phyloP scores from a whole-genome alignment of 1,140 invertebrate species.

The Argopecten irradians region DNA sequence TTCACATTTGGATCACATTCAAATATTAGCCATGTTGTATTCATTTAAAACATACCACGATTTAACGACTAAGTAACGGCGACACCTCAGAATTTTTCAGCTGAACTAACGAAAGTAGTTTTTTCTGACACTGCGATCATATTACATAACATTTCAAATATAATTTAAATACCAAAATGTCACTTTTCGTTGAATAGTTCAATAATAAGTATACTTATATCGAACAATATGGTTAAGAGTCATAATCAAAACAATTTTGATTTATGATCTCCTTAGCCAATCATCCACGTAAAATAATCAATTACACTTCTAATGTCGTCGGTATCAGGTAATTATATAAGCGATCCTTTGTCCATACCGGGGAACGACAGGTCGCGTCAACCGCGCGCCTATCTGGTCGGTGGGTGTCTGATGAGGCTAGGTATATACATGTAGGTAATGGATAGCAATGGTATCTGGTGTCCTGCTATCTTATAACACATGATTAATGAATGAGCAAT shows the following conservation, averaged over 20 bases:
- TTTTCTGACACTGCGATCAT: too few relatives aligned
- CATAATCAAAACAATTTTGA: not conserved
- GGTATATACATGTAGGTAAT: too few relatives aligned
- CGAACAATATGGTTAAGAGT: not conserved
- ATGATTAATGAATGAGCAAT: not conserved
- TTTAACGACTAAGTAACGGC: too few relatives aligned
- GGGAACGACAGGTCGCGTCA: not conserved
- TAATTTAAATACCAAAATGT: not conserved
- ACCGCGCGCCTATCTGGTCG: not conserved
- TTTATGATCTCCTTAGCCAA: not conserved
- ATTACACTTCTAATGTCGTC: not conserved
- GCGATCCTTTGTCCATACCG: not conserved
- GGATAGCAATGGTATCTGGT: not conserved
- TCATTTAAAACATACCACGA: too few relatives aligned
- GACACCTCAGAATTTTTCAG: too few relatives aligned
- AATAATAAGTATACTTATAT: not conserved
- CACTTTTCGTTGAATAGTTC: not conserved
- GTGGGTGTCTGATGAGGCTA: not conserved
- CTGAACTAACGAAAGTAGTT: too few relatives aligned
- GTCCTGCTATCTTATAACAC: not conserved
- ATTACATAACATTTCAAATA: not conserved
- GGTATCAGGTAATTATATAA: not conserved
- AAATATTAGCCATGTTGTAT: too few relatives aligned
- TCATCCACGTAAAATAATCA: conserved; percentile 1
- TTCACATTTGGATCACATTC: too few relatives aligned